Evolutionary conservation across 2,113 vertebrate genomes (phyloP).

Genomic region (Oreocharis arfaki): DNA sequence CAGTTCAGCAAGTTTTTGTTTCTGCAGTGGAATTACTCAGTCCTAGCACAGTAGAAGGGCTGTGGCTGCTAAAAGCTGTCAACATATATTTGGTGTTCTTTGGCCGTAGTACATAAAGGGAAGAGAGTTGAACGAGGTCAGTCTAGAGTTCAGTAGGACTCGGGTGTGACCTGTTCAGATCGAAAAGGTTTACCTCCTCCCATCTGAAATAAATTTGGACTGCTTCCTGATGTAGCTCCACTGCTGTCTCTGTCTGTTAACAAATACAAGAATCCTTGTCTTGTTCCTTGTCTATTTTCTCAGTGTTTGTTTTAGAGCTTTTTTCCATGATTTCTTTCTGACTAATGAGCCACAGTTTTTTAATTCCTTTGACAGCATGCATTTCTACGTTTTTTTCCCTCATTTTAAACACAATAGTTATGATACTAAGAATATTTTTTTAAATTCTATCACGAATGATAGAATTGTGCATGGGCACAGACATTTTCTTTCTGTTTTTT

Average conservation of each 20-base stretch:
- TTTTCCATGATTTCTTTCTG: neutral
- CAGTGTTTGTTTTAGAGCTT: neutral
- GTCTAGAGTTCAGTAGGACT: neutral
- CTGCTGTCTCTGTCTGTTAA: neutral
- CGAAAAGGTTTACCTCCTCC: neutral
- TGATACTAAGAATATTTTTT: neutral
- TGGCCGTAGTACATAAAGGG: neutral
- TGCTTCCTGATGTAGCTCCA: neutral
- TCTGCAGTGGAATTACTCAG: neutral
- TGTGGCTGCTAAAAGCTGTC: neutral
- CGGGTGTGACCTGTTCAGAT: neutral
- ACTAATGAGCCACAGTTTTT: neutral
- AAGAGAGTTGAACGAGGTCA: neutral
- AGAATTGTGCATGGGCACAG: neutral
- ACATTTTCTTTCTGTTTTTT: neutral
- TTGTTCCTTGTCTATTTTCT: neutral
- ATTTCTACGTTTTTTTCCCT: neutral
- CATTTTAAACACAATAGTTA: neutral
- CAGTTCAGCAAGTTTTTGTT: neutral
- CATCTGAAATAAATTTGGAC: neutral
- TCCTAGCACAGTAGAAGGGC: neutral
- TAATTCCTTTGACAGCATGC: neutral
- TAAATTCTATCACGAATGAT: neutral
- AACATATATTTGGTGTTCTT: neutral
- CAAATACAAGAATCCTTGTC: neutral